phyloP scores from a whole-genome alignment of 2,797 vertebrate genomes.

The Molossus molossus region DNA sequence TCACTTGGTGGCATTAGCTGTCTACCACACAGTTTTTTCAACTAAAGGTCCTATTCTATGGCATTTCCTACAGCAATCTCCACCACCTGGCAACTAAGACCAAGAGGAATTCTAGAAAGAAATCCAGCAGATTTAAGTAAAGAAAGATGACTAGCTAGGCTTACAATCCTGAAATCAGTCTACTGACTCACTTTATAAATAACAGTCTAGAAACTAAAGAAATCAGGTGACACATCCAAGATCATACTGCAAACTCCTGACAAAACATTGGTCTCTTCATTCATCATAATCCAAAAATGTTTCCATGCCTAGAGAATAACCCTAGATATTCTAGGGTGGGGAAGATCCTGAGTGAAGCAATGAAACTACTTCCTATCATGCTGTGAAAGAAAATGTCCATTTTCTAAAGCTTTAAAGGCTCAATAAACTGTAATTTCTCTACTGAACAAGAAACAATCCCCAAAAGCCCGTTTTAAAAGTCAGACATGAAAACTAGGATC shows the following conservation, averaged over 20 bases:
- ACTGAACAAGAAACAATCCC: background rate
- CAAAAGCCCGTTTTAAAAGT: conserved; percentile 15
- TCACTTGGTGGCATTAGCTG: background rate
- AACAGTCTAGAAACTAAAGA: background rate
- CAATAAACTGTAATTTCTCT: conserved; percentile 15
- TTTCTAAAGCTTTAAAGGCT: conserved; percentile 15
- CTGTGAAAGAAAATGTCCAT: background rate
- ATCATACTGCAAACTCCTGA: background rate
- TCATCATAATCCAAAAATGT: background rate
- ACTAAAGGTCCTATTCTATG: background rate
- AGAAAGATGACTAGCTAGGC: background rate
- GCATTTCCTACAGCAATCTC: background rate
- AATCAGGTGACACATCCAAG: background rate
- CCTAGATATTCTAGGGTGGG: background rate
- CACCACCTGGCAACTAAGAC: conserved; percentile 22
- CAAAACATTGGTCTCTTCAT: background rate
- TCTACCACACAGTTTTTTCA: background rate
- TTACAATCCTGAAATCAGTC: background rate
- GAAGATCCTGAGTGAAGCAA: background rate
- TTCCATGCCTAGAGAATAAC: background rate
- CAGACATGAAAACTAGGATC: background rate
- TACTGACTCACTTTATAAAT: background rate
- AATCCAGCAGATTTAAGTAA: conserved; percentile 6
- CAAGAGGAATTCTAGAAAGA: conserved; percentile 47
- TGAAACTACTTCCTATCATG: background rate